phyloP scores from a whole-genome alignment of 2,888 invertebrate genomes.

The Agriopis leucophaearia region DNA sequence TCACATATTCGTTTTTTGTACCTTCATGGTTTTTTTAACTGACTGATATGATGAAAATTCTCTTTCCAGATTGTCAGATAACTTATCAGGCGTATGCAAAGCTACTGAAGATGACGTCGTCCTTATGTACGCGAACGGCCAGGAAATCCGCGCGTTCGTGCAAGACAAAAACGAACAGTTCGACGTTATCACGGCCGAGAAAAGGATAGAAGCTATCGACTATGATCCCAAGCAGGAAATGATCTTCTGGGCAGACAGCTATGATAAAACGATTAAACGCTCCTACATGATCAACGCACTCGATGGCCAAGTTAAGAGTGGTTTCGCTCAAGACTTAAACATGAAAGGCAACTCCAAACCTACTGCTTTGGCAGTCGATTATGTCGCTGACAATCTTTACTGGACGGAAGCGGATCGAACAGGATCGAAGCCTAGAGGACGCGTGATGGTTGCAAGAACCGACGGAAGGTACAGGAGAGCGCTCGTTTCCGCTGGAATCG shows the following conservation, averaged over 20 bases:
- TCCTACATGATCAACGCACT: slow-evolving; percentile 95
- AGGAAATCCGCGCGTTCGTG: slow-evolving; percentile 93
- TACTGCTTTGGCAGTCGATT: slow-evolving; percentile 96
- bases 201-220: slow-evolving; percentile 96
- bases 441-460: slow-evolving; percentile 94
- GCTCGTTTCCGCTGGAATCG: slow-evolving; percentile 92
- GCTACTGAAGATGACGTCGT: slow-evolving; percentile 89
- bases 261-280: slow-evolving; percentile 95
- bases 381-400: slow-evolving; percentile 96
- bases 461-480: slow-evolving; percentile 96
- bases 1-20: too few relatives aligned
- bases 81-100: slow-evolving; percentile 93
- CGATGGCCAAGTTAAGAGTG: slow-evolving; percentile 92
- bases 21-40: background rate
- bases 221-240: slow-evolving; percentile 94
- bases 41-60: background rate
- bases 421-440: slow-evolving; percentile 91
- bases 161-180: slow-evolving; percentile 89
- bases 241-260: slow-evolving; percentile 98
- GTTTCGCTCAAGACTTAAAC: slow-evolving; percentile 94
- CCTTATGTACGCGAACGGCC: slow-evolving; percentile 92
- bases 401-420: slow-evolving; percentile 95
- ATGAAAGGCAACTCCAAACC: slow-evolving; percentile 94
- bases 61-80: slow-evolving; percentile 87
- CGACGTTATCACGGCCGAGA: slow-evolving; percentile 93